Evolutionary conservation across 2,113 vertebrate species (phyloP).

Genomic region (Prionailurus viverrinus): DNA sequence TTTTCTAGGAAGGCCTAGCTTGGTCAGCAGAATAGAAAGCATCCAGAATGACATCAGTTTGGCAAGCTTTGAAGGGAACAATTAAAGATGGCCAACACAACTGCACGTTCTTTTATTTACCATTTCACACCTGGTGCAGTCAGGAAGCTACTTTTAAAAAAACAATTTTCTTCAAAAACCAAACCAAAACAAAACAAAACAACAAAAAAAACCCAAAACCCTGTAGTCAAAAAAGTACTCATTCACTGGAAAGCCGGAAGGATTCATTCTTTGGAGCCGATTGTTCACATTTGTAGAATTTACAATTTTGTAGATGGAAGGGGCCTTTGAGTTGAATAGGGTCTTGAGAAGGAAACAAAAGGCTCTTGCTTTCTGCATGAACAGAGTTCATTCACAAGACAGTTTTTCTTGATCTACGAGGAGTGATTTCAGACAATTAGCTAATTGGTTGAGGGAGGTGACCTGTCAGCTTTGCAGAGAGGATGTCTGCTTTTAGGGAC

Average conservation of each 20-base stretch:
- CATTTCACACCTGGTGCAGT: conserved; percentile 47
- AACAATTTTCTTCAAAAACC: conserved; percentile 51
- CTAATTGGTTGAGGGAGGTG: conserved; percentile 89
- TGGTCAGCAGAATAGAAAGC: conserved; percentile 42
- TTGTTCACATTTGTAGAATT: conserved; percentile 64
- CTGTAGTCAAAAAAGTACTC: not conserved
- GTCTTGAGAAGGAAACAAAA: conserved; percentile 81
- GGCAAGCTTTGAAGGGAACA: not conserved
- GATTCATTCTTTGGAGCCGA: conserved; percentile 36
- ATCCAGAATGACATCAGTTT: conserved; percentile 5
- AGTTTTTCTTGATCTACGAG: conserved; percentile 84
- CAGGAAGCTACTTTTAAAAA: conserved; percentile 66
- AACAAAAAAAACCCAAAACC: not conserved
- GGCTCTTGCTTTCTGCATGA: conserved; percentile 79
- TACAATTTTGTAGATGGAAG: conserved; percentile 60
- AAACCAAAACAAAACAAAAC: not conserved
- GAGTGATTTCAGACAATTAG: conserved; percentile 88
- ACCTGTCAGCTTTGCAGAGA: conserved; percentile 84
- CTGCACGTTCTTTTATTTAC: conserved; percentile 27
- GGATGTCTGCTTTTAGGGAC: conserved; percentile 80
- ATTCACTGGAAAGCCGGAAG: conserved; percentile 29
- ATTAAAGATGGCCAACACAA: not conserved
- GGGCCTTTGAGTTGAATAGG: conserved; percentile 82
- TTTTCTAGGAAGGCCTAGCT: conserved; percentile 10
- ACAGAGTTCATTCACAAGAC: conserved; percentile 84